Base-by-base conservation (phyloP, 2,113 vertebrate species). In the Collichthys lucidus region DNA sequence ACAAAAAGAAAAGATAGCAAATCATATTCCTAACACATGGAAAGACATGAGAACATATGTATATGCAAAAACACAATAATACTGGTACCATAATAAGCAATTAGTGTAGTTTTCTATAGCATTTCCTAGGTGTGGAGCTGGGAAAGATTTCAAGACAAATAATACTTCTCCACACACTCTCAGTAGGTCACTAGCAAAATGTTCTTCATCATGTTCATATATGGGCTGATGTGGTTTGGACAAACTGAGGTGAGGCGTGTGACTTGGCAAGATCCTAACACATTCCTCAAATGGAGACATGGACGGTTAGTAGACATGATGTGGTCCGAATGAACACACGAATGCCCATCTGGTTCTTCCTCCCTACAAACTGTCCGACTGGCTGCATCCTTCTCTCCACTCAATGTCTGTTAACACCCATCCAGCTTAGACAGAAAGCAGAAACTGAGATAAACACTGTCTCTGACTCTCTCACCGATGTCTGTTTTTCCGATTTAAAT, bases 261-360 rank as follows among this genome's bases (percentile, higher is more conserved):
- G 63, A 87, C 80, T 88, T 74, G 79, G 73, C 79, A 35, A 78
- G 79, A 82, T 44, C 10, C 10, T 57, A 12, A 60, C 22, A 57
- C 85, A 86, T 91, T 89, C 80, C 78, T 87, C 57, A 7, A 67
- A 17, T 65, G 57, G 73, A 69, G 64, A 83, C 40, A 50, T 72
- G 72, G 61, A 81, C 74, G 71, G 60, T 26, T n/a, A 85, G 31
- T 59, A 46, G 53, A 83, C 31, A 46, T 40, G 14, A 73, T 72
- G 74, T 70, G 69, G 56, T 74, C 49, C 50, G 77, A 55, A 29
- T 44, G 14, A 69, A 65, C 62, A 63, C 44, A 22, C 11, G 3
- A 57, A 46, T 50, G 16, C 7, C 12, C 17, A 11, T 56, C 24
- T 42, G 4, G 4, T 26, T 47, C 49, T 22, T 57, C 19, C 47